Evolutionary conservation across 2,888 invertebrate genomes (phyloP), one percentile per base, ranked within the genome.

Genomic region (Caenorhabditis wallacei): DNA sequence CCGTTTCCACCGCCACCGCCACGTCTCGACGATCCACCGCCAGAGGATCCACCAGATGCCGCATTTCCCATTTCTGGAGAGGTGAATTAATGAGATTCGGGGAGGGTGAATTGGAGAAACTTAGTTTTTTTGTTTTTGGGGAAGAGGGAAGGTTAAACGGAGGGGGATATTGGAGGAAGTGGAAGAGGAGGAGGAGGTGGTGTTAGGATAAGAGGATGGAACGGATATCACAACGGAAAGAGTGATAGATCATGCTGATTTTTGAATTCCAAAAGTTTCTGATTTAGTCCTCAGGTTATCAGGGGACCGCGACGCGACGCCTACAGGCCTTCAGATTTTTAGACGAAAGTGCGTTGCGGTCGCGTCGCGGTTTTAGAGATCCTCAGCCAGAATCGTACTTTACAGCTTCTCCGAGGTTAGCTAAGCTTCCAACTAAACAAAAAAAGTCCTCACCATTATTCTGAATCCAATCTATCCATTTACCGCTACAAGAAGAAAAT

Each of bases 31-130:
- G 71, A 71, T 43, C 75, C 35, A 16, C 63, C 70, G 13, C 72
- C 72, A 2, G 71, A 71, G 13, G 70, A 70, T 40, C 81, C 81
- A 43, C 82, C 82, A 35, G 79, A 79, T 26, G 82, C 82, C 57
- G 82, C 82, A 56, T 82, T 82, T 30, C 82, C 82, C 82, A 82
- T 82, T 61, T 66, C 56, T 72, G 48, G 1, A 20, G 0, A 11
- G 22, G 18, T 26, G 13, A n/a, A 20, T 8, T 40, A 26, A 30
- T 13, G 48, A 13, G 20, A 11, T 46, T 4, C n/a, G 10, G n/a
- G 46, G n/a, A 46, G 35, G 24, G 35, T n/a, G 2, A 16, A 16
- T 5, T 20, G 61, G 2, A 22, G 26, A 51, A 53, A 35, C 35
- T 66, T 37, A 37, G 66, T 51, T 30, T 30, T 8, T 5, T n/a